Conservation (phyloP, 2,888 invertebrate genomes). For the Chorisops tibialis region DNA sequence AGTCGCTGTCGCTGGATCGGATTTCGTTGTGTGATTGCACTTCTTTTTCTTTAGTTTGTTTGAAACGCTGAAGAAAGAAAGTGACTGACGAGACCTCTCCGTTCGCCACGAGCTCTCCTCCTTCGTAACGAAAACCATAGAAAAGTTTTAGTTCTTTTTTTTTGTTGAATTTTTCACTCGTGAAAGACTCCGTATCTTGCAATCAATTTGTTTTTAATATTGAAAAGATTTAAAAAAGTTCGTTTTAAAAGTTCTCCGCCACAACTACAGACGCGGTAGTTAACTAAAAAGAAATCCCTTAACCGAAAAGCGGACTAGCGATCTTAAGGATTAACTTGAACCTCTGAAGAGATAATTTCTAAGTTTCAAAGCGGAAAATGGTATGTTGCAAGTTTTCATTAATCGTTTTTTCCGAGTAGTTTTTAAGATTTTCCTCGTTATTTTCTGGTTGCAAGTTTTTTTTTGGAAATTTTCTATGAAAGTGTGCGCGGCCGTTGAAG, state of each 20-base stretch:
- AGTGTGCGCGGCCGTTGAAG: slow-evolving; percentile 3
- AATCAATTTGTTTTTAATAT: too few relatives aligned
- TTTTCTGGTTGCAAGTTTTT: not conserved
- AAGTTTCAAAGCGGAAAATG: slow-evolving; percentile 21
- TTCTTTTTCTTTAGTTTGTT: slow-evolving; percentile 32
- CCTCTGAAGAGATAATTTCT: slow-evolving; percentile 1
- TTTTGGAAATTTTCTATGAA: not conserved
- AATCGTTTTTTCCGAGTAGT: not conserved
- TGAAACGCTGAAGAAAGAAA: slow-evolving; percentile 5
- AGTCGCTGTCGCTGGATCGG: slow-evolving; percentile 24
- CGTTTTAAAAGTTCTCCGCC: too few relatives aligned
- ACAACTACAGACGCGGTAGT: slow-evolving; percentile 4
- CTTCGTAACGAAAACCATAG: not conserved
- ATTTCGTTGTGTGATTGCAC: slow-evolving; percentile 29
- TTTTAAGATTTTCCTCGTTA: not conserved
- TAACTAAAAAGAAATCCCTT: too few relatives aligned
- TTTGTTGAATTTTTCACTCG: not conserved
- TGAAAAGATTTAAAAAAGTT: too few relatives aligned
- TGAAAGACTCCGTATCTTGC: not conserved
- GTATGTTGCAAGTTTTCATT: slow-evolving; percentile 9
- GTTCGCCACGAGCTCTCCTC: slow-evolving; percentile 15
- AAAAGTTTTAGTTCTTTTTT: too few relatives aligned
- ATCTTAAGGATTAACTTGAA: too few relatives aligned
- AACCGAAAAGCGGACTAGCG: too few relatives aligned
- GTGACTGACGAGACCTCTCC: slow-evolving; percentile 4